These are phyloP conservation scores for Heliconius ethilla DNA, from an alignment of 2,888 invertebrate species.

Conservation along the genomic window DNA sequence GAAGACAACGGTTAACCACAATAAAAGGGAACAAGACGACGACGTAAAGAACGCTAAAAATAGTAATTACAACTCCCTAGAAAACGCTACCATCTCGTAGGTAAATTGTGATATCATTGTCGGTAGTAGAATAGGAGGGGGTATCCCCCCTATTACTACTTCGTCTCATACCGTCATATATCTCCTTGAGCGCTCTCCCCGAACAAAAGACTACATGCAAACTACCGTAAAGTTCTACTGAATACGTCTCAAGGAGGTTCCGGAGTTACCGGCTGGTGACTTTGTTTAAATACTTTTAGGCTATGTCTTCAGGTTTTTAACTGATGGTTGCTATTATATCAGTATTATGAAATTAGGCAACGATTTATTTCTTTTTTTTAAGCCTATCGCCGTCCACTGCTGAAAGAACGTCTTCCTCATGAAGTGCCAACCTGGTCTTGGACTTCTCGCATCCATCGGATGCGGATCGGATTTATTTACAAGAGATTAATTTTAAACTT, in stretches of 20 bases:
- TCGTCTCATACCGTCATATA: slow-evolving; percentile 48
- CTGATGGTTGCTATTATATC: not conserved
- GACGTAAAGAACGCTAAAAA: slow-evolving; percentile 25
- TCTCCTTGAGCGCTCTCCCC: slow-evolving; percentile 56
- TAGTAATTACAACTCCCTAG: slow-evolving; percentile 33
- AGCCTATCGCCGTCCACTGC: no score
- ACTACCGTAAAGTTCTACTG: slow-evolving; percentile 51
- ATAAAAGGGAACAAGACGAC: slow-evolving; percentile 22
- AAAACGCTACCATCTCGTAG: slow-evolving; percentile 25
- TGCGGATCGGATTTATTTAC: not conserved
- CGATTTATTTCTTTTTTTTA: not conserved
- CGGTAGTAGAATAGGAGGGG: slow-evolving; percentile 33
- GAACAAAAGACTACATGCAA: slow-evolving; percentile 65
- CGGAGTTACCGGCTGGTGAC: slow-evolving; percentile 50
- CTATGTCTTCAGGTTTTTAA: not conserved
- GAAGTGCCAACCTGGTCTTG: no score
- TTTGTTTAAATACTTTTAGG: slow-evolving; percentile 34
- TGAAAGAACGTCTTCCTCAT: no score
- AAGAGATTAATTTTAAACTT: not conserved
- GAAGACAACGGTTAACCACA: slow-evolving; percentile 20
- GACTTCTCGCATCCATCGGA: not conserved
- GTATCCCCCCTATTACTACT: slow-evolving; percentile 37
- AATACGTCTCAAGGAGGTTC: slow-evolving; percentile 50
- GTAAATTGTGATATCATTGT: slow-evolving; percentile 45
- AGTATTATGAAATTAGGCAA: not conserved